A percentile compares a stretch with the other conserved stretches of the same genome.
Conservation (phyloP, 2,113 vertebrate species). For the Melierax canorus region DNA sequence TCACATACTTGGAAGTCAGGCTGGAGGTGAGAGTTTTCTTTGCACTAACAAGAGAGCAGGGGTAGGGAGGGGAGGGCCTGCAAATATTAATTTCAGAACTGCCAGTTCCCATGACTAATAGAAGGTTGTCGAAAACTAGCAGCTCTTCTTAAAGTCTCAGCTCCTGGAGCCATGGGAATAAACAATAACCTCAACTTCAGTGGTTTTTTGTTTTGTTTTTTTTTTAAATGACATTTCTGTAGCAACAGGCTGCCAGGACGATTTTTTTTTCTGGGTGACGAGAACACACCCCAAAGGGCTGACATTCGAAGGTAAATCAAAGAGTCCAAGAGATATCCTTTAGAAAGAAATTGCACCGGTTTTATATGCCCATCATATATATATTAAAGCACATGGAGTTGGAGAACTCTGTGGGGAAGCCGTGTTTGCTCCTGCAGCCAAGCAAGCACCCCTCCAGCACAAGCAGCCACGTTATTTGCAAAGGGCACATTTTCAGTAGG, state of each 20-base stretch:
- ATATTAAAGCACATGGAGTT: accelerated
- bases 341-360: accelerated
- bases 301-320: neutral
- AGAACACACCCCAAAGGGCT: neutral
- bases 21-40: neutral
- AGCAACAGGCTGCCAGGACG: neutral
- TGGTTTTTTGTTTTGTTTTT: no score
- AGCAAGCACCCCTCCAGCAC: accelerated
- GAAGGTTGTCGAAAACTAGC: neutral
- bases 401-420: neutral
- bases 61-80: neutral
- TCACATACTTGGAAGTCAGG: neutral
- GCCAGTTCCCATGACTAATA: neutral
- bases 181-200: neutral
- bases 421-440: neutral
- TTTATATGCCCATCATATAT: accelerated
- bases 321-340: neutral
- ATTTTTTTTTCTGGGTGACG: neutral
- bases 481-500: neutral
- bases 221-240: neutral
- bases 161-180: neutral
- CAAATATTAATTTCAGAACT: neutral
- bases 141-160: neutral
- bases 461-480: neutral
- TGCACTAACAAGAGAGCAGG: neutral